Base-by-base conservation (phyloP, 2,888 invertebrate genomes). In the Heteromurus nitidus region DNA sequence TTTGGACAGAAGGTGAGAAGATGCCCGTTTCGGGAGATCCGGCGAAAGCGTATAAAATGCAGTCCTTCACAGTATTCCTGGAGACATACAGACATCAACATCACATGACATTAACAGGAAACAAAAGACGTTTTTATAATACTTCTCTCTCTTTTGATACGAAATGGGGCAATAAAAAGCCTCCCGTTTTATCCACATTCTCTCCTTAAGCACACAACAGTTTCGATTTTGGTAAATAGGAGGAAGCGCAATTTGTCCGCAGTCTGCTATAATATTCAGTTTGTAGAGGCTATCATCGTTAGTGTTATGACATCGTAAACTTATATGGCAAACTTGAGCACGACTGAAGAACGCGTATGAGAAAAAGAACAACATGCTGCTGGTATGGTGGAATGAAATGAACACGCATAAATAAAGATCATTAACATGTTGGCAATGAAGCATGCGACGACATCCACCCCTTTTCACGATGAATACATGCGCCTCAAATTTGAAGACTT, bases 1-100 rank as follows among this genome's bases (percentile, higher is more conserved):
- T 92, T 88, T 95, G 95, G 0, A 95, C 95, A 1, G 94, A 94
- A 0, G 94, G 93, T 0, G 95, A 95, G 84, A 92, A 92, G 3
- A 94, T 90, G 1, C 95, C 95, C 13, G 67, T 84, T 20, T 82
- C 82, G 26, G 83, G 80, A 50, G 76, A 77, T 0, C 95, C 95
- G 62, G 76, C 94, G 88, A 95, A 95, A 88, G 93, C 93, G 82
- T 92, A 92, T 80, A 95, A 88, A 47, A 95, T 93, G 62, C 92
- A 92, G 67, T 93, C 92, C 87, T 92, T 93, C 0, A 95, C 93
- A 0, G 91, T 92, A 36, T 92, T 88, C 88, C 88, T 88, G 42
- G 26, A 20, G n/a, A 42, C 1, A 58, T 50, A 18, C 5, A 50
- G 13, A 36, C 36, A 36, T 16, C 7, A 47, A 47, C 47, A 11